A percentile compares a stretch with the other conserved stretches of the same genome.
phyloP scores from a whole-genome alignment of 2,888 invertebrate species.

The Entomobrya proxima region DNA sequence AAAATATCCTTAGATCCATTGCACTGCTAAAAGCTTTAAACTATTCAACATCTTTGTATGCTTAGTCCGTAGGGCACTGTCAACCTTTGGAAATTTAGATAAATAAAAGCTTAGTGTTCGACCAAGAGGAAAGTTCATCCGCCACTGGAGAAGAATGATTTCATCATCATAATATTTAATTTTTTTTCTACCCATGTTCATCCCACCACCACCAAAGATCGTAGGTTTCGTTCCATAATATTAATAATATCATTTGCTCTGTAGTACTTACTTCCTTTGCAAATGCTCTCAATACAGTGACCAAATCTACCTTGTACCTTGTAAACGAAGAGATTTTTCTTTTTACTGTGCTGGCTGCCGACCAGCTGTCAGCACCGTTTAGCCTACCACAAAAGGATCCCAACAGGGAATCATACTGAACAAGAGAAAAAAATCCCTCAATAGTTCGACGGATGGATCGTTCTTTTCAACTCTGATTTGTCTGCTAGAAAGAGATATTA shows the following conservation, averaged over 20 bases:
- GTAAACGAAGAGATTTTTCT: neutral
- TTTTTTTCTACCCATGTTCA: neutral
- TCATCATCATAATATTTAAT: neutral
- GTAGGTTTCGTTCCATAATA: too few species aligned
- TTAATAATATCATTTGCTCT: constrained; percentile 39
- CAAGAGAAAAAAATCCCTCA: constrained; percentile 66
- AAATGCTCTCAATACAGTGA: neutral
- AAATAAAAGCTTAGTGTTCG: constrained; percentile 20
- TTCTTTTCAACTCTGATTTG: constrained; percentile 74
- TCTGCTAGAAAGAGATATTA: constrained; percentile 72
- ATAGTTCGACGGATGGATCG: constrained; percentile 1
- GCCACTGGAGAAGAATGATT: constrained; percentile 12
- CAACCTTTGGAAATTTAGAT: constrained; percentile 20
- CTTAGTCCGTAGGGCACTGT: neutral
- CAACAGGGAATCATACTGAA: constrained; percentile 72
- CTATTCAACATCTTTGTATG: neutral
- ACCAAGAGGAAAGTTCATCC: constrained; percentile 15
- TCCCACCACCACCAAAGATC: constrained; percentile 28
- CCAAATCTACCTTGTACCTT: neutral
- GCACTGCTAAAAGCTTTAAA: neutral
- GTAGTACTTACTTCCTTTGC: neutral
- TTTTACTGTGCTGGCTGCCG: constrained; percentile 53
- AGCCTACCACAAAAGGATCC: constrained; percentile 69
- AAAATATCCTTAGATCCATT: neutral
- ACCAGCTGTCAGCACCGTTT: constrained; percentile 75